Percentiles rank a stretch among this genome's conserved stretches.
phyloP scores from a whole-genome alignment of 2,113 vertebrate genomes.

The Notothenia coriiceps region DNA sequence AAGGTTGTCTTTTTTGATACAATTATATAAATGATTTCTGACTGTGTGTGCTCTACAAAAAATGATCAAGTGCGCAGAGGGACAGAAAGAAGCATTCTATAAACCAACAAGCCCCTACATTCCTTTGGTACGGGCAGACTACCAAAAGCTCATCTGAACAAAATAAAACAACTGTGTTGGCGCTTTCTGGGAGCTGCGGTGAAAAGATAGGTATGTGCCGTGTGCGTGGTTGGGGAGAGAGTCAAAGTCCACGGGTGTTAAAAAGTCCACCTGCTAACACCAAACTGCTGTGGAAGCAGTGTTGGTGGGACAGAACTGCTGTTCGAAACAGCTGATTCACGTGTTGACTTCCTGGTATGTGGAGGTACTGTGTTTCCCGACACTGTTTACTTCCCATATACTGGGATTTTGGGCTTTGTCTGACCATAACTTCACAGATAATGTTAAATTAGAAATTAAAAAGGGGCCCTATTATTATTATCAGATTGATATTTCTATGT shows the following conservation, averaged over 20 bases:
- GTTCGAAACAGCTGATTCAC: conserved; percentile 59
- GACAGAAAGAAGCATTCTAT: conserved; percentile 22
- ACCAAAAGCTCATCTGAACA: conserved; percentile 55
- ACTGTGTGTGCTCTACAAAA: background rate
- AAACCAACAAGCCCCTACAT: conserved; percentile 37
- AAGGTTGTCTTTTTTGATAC: no score
- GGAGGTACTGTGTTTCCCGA: background rate
- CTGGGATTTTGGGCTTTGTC: background rate
- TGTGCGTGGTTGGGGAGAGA: conserved; percentile 18
- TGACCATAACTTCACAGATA: background rate
- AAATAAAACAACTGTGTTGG: conserved; percentile 58
- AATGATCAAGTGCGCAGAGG: conserved; percentile 8
- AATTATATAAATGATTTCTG: background rate
- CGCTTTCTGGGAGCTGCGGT: conserved; percentile 40
- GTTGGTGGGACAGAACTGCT: conserved; percentile 42
- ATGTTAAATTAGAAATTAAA: no score
- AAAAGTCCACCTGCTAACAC: conserved; percentile 37
- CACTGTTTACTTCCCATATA: background rate
- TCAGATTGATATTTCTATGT: no score
- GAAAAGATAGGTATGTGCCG: conserved; percentile 32
- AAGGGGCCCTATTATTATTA: no score
- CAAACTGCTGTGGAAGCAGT: conserved; percentile 62
- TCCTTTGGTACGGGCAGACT: conserved; percentile 43
- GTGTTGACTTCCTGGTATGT: conserved; percentile 22
- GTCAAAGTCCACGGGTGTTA: conserved; percentile 14